Conservation (phyloP, 2,888 invertebrate genomes). For the Alitta virens region DNA sequence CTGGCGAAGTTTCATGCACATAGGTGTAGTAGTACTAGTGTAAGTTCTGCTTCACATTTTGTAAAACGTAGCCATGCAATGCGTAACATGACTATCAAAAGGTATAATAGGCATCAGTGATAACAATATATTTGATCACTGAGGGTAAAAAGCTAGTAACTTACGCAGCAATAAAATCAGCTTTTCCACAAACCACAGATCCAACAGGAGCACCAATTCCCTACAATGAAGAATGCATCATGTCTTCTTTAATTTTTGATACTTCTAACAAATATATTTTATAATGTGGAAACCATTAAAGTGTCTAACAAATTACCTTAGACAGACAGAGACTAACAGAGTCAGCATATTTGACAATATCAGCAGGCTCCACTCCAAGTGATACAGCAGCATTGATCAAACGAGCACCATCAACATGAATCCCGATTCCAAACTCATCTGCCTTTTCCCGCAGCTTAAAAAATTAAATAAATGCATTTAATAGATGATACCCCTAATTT, state of each 20-base stretch:
- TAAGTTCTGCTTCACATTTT: too few relatives aligned
- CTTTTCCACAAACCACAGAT: conserved; percentile 73
- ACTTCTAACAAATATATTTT: too few relatives aligned
- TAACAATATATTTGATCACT: too few relatives aligned
- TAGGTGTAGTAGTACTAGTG: too few relatives aligned
- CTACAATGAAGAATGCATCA: conserved; percentile 34
- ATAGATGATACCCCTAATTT: too few relatives aligned
- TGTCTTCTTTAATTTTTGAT: neutral
- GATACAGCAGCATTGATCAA: conserved; percentile 84
- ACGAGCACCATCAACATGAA: conserved; percentile 94
- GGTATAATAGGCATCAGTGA: too few relatives aligned
- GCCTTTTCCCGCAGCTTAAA: conserved; percentile 65
- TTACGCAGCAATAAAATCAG: conserved; percentile 22
- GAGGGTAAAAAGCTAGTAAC: too few relatives aligned
- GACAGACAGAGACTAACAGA: conserved; percentile 86
- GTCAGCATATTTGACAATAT: conserved; percentile 72
- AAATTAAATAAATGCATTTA: neutral
- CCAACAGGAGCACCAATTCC: conserved; percentile 86
- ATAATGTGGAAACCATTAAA: neutral
- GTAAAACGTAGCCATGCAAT: too few relatives aligned
- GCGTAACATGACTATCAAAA: too few relatives aligned
- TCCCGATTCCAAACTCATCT: conserved; percentile 63
- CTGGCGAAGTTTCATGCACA: too few relatives aligned
- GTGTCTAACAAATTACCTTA: conserved; percentile 62
- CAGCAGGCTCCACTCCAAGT: conserved; percentile 64